Evolutionary conservation across 1,140 invertebrate genomes (phyloP), one percentile per base, ranked within the genome.

Genomic region (Propsilocerus akamusi): DNA sequence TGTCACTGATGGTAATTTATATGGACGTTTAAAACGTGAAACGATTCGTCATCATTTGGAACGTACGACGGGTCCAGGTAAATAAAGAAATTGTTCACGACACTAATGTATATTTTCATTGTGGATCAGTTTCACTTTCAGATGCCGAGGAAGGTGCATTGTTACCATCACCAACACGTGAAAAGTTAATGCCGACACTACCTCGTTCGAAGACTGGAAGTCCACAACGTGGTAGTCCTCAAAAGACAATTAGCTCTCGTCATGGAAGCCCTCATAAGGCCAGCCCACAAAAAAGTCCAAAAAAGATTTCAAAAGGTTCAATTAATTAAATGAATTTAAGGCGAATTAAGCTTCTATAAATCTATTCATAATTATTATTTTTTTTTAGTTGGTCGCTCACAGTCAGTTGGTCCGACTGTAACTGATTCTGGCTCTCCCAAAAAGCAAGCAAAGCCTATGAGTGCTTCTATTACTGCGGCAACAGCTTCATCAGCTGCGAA

Each of bases 31-130:
- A 57, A 68, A 61, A 60, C 66, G 58, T 53, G 70, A 66, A 54
- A 68, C 78, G 62, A 74, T 80, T 55, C 72, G 77, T 53, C 78
- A 81, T 68, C 78, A 81, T 61, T 68, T 81, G 54, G 78, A 80
- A 67, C 70, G 78, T 58, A 80, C 78, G 41, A 80, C 77, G 50
- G 78, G 78, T 56, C 68, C 69, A 61, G 77, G 72, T 77, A 67
- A 67, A 67, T 64, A 61, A 47, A 51, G 32, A 49, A 48, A 6
- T 41, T 14, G 28, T 28, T 20, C 11, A 48, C 12, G 4, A 4
- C n/a, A 26, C 2, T 28, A 3, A 20, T 26, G 5, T 20, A 28
- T 46, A 17, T n/a, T 26, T 50, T 32, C 20, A 8, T 11, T n/a
- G 17, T 26, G 49, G 26, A 46, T 14, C 48, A 41, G 3, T 46